Conservation (phyloP, 2,113 vertebrate species). For the Lonchura striata region DNA sequence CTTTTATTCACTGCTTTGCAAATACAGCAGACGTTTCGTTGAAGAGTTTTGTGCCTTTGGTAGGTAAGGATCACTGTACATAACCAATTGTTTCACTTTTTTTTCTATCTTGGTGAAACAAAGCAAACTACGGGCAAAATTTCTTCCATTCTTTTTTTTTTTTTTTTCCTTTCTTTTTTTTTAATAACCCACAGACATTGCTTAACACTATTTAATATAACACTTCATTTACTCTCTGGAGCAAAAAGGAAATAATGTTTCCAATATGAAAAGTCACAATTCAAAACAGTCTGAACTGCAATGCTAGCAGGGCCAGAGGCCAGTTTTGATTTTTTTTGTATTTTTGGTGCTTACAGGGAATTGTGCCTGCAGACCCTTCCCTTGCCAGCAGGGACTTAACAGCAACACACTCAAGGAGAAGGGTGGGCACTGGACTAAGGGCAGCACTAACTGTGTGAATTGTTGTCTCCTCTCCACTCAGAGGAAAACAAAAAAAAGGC, state of each 20-base stretch:
- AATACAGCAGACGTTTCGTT: neutral
- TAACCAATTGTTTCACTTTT: neutral
- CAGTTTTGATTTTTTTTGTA: neutral
- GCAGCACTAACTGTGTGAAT: neutral
- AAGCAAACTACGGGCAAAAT: neutral
- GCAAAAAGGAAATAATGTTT: neutral
- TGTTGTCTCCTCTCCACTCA: neutral
- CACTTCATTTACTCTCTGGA: neutral
- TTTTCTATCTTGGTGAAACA: neutral
- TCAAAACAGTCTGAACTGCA: neutral
- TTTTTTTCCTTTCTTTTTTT: too few relatives aligned
- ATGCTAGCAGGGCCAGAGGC: accelerated
- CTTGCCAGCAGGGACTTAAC: neutral
- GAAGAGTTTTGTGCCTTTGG: neutral
- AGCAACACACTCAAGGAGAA: neutral
- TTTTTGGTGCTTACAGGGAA: neutral
- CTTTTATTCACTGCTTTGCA: neutral
- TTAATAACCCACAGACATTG: neutral
- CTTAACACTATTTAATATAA: neutral
- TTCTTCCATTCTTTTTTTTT: neutral
- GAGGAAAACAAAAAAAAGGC: neutral
- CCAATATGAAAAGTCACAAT: neutral
- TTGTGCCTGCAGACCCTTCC: neutral
- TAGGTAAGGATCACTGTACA: neutral
- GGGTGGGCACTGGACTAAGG: neutral